Base-by-base conservation (phyloP, 2,888 invertebrate genomes). In the Drosophila nr. perissopoda region DNA sequence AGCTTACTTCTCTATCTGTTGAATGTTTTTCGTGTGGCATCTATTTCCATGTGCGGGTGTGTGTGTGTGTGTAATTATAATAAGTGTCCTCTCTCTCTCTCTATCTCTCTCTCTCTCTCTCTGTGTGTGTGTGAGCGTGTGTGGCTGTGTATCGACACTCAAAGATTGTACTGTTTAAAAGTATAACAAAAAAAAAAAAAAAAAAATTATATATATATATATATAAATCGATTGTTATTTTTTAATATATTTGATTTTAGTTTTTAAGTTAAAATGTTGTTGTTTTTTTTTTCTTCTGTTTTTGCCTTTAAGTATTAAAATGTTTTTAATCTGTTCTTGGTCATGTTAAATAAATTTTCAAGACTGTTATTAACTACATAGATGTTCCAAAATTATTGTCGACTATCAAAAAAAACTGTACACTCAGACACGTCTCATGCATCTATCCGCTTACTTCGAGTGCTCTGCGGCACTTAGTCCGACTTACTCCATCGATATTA, bases 271-370 rank as follows among this genome's bases (percentile, higher is more conserved):
- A 18, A 53, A 34, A 21, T 56, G 18, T n/a, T 27, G 38, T 56
- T 54, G 25, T 49, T 2, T 21, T 46, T 13, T 21, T 46, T 46
- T 25, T 21, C 21, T 21, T 46, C 21, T 46, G 46, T 25, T 25
- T 21, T 42, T 42, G 42, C 42, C 42, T 42, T 42, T 42, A 42
- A n/a, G n/a, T n/a, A 42, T 42, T 46, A 46, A 46, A 46, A 54
- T 74, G 36, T 48, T 36, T 46, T 48, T 42, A 51, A 76, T 42
- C n/a, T 51, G 42, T 49, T 65, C 33, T 40, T 66, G 59, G 34
- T 57, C 60, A 59, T 60, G 49, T 66, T 60, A 6, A 71, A 76
- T 74, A 76, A 70, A 49, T 49, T 54, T 40, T 36, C 49, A 52
- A 57, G 52, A 77, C 48, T 78, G 11, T 52, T 34, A 38, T 54